Conservation (phyloP, 2,888 invertebrate species). For the Drosophila leonis region DNA sequence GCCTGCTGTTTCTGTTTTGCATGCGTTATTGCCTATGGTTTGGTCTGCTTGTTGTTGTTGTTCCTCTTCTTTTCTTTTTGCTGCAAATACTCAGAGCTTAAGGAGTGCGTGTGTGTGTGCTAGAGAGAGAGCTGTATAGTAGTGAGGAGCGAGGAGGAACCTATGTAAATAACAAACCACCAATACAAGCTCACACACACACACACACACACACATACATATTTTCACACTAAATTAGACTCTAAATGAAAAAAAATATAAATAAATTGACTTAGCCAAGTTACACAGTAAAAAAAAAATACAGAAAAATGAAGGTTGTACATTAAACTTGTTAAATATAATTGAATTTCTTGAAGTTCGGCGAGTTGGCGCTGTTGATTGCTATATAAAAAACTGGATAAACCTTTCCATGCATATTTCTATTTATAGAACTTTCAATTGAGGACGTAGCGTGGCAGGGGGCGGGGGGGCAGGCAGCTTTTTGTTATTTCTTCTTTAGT, state of each 20-base stretch:
- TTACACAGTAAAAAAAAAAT: constrained; percentile 18
- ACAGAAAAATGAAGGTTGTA: constrained; percentile 16
- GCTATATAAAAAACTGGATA: too few relatives aligned
- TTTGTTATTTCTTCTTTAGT: constrained; percentile 44
- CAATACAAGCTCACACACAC: constrained; percentile 5
- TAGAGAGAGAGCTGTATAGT: background rate
- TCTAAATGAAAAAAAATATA: constrained; percentile 6
- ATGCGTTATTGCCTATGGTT: constrained; percentile 30
- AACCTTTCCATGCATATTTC: constrained; percentile 31
- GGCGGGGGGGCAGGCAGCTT: constrained; percentile 45
- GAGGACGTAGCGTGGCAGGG: background rate
- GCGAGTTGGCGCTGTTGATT: constrained; percentile 22
- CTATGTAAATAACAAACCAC: constrained; percentile 27
- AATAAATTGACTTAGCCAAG: constrained; percentile 20
- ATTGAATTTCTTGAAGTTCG: constrained; percentile 16
- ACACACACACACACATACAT: background rate
- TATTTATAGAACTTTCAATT: constrained; percentile 10
- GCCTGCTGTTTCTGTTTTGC: background rate
- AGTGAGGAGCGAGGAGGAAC: background rate
- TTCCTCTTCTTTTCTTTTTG: constrained; percentile 1
- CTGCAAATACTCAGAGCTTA: constrained; percentile 5
- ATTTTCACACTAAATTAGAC: background rate
- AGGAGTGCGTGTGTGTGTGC: background rate
- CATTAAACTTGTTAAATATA: constrained; percentile 14
- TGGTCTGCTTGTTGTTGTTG: constrained; percentile 21